Evolutionary conservation across 2,888 invertebrate species (phyloP), one percentile per base, ranked within the genome.

Genomic region (Eupithecia centaureata): DNA sequence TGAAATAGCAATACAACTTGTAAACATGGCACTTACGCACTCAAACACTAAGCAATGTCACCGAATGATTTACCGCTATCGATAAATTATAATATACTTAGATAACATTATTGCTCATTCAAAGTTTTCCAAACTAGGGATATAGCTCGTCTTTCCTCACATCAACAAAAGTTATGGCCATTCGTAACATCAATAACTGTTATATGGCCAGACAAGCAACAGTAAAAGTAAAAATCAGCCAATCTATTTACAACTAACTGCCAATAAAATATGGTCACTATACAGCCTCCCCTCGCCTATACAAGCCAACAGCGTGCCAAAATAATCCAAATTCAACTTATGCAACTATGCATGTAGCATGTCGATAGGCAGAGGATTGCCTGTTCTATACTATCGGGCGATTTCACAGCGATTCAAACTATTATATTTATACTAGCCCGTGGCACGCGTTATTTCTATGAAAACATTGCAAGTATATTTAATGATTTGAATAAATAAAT

Each of bases 281-380:
- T 66, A 71, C 67, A 75, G 73, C 70, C 76, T 74, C 78, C 77
- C 76, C 75, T 75, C 70, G 70, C 68, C 73, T 76, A 67, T 77
- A 79, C 76, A 77, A 79, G 70, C 74, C 75, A 78, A 77, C 71
- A 71, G 74, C 73, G 73, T 73, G 73, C 77, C 73, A 79, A 81
- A 80, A 80, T 78, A 77, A 78, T 79, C 76, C 69, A 70, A 71
- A 82, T 80, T 77, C 78, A 77, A 79, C 74, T 79, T 80, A 47
- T 47, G 47, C 47, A 47, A 47, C 22, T 47, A 22, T 74, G 74
- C 72, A 71, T 68, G 76, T 69, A 73, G 77, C 76, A 75, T 75
- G 75, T 74, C 68, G 69, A 74, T 76, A 60, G 61, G 68, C 61
- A 61, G 38, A 65, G 57, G 59, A 51, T 64, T 62, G 54, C 12